Percentiles rank a stretch among this genome's conserved stretches.
Conservation (phyloP, 2,113 vertebrate species). For the Motacilla tschutschensis region DNA sequence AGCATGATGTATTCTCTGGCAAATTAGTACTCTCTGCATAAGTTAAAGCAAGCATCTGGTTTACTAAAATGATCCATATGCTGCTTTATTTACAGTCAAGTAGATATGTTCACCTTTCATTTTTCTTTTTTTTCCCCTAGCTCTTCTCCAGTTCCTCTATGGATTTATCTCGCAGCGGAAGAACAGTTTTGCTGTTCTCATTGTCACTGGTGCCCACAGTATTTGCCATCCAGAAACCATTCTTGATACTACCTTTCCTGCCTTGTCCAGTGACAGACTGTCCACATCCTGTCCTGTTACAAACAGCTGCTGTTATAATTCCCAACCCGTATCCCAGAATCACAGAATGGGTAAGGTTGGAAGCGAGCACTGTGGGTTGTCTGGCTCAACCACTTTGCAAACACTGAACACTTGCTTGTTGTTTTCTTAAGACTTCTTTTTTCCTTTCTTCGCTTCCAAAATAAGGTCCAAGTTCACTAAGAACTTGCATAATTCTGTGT, state of each 20-base stretch:
- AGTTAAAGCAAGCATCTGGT: neutral
- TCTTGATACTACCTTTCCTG: neutral
- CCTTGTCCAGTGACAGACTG: neutral
- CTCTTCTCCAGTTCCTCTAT: neutral
- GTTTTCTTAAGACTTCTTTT: neutral
- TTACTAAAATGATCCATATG: conserved; percentile 7
- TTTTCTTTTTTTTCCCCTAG: neutral
- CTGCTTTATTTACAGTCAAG: neutral
- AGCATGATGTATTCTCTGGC: neutral
- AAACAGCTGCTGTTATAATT: neutral
- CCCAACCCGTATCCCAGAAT: neutral
- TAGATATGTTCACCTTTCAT: neutral
- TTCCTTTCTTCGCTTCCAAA: neutral
- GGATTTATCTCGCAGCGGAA: neutral
- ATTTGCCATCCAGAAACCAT: neutral
- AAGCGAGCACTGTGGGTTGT: neutral
- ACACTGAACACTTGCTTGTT: neutral
- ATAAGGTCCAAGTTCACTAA: neutral
- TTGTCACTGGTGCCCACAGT: neutral
- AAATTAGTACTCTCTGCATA: neutral
- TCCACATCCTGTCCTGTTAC: neutral
- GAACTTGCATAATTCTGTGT: neutral
- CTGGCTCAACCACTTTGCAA: neutral
- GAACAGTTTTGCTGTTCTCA: neutral
- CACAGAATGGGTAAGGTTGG: neutral